Conservation (phyloP, 2,888 invertebrate species). For the Tipula helvola region DNA sequence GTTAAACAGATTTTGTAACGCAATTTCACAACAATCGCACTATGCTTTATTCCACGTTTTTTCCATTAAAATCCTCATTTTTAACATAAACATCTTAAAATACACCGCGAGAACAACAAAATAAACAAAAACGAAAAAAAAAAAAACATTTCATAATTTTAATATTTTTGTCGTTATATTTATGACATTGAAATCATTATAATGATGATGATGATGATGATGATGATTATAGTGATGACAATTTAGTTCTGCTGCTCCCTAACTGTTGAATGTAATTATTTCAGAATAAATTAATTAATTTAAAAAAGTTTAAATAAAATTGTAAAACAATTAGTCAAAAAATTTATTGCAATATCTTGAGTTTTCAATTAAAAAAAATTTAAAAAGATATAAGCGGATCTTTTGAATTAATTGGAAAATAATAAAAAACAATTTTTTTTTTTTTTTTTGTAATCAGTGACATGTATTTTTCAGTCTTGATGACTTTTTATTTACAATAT, state of each 20-base stretch:
- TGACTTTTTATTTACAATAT: background rate
- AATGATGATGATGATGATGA: background rate
- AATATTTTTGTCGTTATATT: background rate
- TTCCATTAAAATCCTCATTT: background rate
- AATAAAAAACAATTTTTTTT: background rate
- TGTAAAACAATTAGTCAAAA: background rate
- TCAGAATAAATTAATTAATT: background rate
- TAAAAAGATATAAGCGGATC: background rate
- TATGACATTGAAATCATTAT: background rate
- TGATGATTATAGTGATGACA: background rate
- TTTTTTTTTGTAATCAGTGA: background rate
- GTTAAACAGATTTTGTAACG: too few relatives aligned
- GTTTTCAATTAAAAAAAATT: background rate
- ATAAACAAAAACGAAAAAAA: background rate
- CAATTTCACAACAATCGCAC: background rate
- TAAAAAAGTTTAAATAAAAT: background rate
- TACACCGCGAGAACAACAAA: background rate
- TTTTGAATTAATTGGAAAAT: slow-evolving; percentile 4
- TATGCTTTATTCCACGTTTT: background rate
- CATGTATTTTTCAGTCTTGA: background rate
- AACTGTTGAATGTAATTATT: background rate
- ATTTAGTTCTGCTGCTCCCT: background rate
- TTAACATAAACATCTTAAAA: background rate
- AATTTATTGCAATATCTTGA: background rate
- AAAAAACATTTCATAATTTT: background rate